A percentile compares a stretch with the other conserved stretches of the same genome.
phyloP scores from a whole-genome alignment of 2,888 invertebrate species.

The Phaedon cochleariae region DNA sequence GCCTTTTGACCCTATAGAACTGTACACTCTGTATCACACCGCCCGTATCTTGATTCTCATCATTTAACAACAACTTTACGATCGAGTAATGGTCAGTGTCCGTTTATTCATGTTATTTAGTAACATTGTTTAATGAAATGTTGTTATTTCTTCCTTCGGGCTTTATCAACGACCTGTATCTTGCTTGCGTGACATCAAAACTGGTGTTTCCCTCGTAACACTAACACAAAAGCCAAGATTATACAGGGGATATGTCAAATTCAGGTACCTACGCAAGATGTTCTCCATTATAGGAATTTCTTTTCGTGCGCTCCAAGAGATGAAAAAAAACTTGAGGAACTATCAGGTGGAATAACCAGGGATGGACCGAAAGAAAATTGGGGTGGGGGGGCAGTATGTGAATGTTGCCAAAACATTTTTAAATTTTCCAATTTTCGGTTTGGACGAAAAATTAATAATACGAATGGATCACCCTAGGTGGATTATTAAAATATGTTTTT shows the following conservation, averaged over 20 bases:
- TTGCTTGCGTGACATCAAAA: conserved; percentile 10
- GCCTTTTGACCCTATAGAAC: conserved; percentile 39
- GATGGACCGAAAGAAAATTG: too few species aligned
- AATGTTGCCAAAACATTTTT: too few species aligned
- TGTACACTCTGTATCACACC: conserved; percentile 27
- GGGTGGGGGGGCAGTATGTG: too few species aligned
- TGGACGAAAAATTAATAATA: too few species aligned
- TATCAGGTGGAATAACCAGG: too few species aligned
- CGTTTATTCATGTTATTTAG: conserved; percentile 16
- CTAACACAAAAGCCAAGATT: not conserved
- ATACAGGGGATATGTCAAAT: not conserved
- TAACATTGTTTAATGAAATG: not conserved
- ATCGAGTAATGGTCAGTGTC: conserved; percentile 7
- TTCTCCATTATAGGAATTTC: too few species aligned
- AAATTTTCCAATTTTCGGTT: too few species aligned
- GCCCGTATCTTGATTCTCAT: conserved; percentile 28
- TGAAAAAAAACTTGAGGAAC: too few species aligned
- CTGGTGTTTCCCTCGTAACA: not conserved
- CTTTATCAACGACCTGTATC: conserved; percentile 12
- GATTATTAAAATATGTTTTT: too few species aligned
- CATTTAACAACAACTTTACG: conserved; percentile 14
- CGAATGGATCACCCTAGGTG: too few species aligned
- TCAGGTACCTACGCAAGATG: too few species aligned
- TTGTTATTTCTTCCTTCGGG: conserved; percentile 1
- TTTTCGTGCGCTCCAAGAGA: too few species aligned